Conservation (phyloP, 2,797 vertebrate genomes). For the Acanthurus tractus region DNA sequence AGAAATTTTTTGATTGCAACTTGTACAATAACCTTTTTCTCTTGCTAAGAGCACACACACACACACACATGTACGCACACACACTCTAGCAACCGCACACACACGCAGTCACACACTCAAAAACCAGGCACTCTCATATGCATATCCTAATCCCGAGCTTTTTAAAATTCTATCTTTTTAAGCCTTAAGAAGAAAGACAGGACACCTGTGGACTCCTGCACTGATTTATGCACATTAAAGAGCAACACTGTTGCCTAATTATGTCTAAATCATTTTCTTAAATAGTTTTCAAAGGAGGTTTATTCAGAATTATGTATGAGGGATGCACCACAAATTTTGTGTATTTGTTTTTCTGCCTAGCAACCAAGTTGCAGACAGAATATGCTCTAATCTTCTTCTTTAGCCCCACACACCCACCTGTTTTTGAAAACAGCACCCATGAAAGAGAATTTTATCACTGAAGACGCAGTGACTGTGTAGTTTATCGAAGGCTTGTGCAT, state of each 20-base stretch:
- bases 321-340: constrained; percentile 12
- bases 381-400: constrained; percentile 34
- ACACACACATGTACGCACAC: not conserved
- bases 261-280: constrained; percentile 64
- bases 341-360: constrained; percentile 38
- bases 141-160: constrained; percentile 66
- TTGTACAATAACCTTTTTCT: not conserved
- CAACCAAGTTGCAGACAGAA: constrained; percentile 37
- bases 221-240: constrained; percentile 71
- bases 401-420: constrained; percentile 29
- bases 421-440: constrained; percentile 26
- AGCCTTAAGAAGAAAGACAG: constrained; percentile 57
- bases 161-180: constrained; percentile 67
- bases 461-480: constrained; percentile 40
- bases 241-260: constrained; percentile 62
- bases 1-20: too few species aligned
- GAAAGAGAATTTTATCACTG: constrained; percentile 30
- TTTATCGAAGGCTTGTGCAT: constrained; percentile 24
- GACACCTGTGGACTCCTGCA: constrained; percentile 63
- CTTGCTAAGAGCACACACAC: not conserved
- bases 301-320: constrained; percentile 63
- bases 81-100: too few species aligned
- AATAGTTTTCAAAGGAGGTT: constrained; percentile 62
- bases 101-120: not conserved
- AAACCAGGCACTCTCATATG: constrained; percentile 39